phyloP scores from a whole-genome alignment of 1,140 invertebrate species.

The Aphidius gifuensis region DNA sequence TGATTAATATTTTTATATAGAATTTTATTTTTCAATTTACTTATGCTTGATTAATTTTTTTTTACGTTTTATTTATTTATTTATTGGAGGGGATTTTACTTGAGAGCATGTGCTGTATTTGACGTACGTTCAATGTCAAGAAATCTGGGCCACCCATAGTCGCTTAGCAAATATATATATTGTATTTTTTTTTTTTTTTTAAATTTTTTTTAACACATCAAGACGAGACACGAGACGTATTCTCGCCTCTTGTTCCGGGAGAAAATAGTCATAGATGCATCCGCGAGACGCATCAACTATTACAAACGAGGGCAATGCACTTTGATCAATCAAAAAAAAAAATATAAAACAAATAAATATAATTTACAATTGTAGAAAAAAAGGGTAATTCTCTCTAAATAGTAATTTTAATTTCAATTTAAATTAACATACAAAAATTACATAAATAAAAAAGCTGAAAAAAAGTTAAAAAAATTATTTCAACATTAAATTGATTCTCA shows the following conservation, averaged over 20 bases:
- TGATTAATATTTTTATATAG: no score
- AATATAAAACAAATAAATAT: neutral
- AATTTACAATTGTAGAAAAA: no score
- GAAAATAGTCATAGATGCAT: slow-evolving; percentile 27
- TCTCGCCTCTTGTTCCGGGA: slow-evolving; percentile 24
- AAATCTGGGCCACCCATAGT: slow-evolving; percentile 18
- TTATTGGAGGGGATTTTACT: no score
- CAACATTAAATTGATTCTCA: no score
- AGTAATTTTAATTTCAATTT: no score
- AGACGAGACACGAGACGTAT: neutral
- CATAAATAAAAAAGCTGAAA: neutral
- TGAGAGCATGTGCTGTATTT: neutral
- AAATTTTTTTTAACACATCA: no score
- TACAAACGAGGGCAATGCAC: slow-evolving; percentile 5
- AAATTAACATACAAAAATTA: no score
- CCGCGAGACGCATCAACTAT: slow-evolving; percentile 21
- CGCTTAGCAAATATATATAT: neutral
- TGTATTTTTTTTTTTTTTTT: no score
- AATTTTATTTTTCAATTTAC: neutral
- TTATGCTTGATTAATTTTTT: neutral
- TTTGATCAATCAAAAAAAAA: neutral
- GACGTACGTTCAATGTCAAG: slow-evolving; percentile 13
- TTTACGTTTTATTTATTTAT: no score
- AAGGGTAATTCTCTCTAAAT: no score
- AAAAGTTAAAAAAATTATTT: no score